These are phyloP conservation scores for Eupleurogrammus muticus DNA, from an alignment of 2,797 vertebrate species.

Conservation along the genomic window DNA sequence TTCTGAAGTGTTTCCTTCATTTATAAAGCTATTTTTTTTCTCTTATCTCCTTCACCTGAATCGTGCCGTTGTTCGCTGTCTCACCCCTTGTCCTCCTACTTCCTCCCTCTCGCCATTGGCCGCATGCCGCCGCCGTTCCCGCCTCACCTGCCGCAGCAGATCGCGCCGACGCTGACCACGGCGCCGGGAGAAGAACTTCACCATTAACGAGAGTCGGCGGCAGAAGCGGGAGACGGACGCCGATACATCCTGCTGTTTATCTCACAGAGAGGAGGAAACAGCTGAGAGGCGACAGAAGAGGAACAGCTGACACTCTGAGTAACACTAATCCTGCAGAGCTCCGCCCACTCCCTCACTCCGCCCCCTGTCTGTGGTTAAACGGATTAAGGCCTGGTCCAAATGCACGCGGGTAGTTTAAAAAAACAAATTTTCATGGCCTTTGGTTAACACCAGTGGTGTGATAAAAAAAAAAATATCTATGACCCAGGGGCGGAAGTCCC, in stretches of 20 bases:
- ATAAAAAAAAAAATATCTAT: too few relatives aligned
- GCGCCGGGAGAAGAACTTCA: constrained; percentile 42
- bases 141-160: constrained; percentile 58
- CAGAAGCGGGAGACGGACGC: neutral
- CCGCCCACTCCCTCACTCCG: neutral
- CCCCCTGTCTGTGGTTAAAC: too few relatives aligned
- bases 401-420: too few relatives aligned
- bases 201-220: constrained; percentile 36
- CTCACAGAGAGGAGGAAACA: neutral
- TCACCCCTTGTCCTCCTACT: constrained; percentile 37
- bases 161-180: constrained; percentile 9
- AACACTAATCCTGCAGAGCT: neutral
- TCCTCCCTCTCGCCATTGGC: constrained; percentile 8
- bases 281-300: neutral
- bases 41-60: constrained; percentile 51
- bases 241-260: constrained; percentile 15
- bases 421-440: too few relatives aligned
- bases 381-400: too few relatives aligned
- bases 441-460: too few relatives aligned
- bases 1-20: too few relatives aligned
- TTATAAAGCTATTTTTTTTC: neutral
- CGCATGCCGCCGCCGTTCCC: constrained; percentile 21
- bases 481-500: too few relatives aligned
- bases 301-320: neutral
- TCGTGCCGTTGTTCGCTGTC: constrained; percentile 24